phyloP scores from a whole-genome alignment of 2,113 vertebrate genomes.

The Ciconia maguari region DNA sequence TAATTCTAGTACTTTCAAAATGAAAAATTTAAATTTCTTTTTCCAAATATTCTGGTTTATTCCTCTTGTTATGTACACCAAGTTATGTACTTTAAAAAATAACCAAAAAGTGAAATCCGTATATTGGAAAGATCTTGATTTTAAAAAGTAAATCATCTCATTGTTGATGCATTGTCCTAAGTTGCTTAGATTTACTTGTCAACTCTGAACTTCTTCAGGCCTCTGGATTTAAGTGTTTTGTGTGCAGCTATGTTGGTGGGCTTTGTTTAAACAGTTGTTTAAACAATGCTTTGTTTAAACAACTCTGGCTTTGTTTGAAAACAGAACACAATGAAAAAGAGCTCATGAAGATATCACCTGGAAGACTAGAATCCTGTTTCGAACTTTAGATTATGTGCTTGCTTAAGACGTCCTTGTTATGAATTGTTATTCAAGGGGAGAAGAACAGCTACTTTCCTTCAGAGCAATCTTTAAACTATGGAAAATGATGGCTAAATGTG shows the following conservation, averaged over 20 bases:
- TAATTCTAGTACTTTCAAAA: background rate
- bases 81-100: accelerated
- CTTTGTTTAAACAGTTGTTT: background rate
- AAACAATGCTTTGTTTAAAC: background rate
- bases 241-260: background rate
- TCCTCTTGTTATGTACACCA: background rate
- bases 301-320: background rate
- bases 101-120: background rate
- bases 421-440: background rate
- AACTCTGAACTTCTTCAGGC: accelerated
- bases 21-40: background rate
- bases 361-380: background rate
- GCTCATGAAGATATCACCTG: background rate
- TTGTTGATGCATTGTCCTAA: background rate
- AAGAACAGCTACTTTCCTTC: background rate
- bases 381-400: background rate
- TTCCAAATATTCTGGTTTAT: background rate
- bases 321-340: background rate
- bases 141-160: background rate
- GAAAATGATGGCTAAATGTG: background rate
- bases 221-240: background rate
- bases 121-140: background rate
- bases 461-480: background rate
- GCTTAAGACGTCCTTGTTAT: background rate
- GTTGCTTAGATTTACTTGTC: background rate